Evolutionary conservation across 2,113 vertebrate genomes (phyloP).

Genomic region (Peromyscus polionotus): DNA sequence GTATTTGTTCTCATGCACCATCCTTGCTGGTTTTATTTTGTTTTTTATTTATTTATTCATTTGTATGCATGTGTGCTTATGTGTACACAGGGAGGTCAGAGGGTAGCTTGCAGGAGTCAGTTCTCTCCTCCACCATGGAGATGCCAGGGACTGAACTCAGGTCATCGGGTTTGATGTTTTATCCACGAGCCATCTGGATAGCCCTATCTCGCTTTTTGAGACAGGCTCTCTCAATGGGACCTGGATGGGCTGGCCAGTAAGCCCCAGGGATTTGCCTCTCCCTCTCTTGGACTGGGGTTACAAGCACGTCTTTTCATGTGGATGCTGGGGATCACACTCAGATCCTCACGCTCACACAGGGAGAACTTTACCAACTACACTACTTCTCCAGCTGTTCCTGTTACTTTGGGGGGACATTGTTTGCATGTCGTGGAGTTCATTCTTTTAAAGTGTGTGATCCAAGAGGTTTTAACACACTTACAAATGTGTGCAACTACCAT

Average conservation of each 20-base stretch:
- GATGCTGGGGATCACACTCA: not conserved
- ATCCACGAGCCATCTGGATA: not conserved
- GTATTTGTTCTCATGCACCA: no score
- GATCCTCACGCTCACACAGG: not conserved
- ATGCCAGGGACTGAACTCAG: not conserved
- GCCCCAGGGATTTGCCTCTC: not conserved
- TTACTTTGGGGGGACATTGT: no score
- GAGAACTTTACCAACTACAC: not conserved
- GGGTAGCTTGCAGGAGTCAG: not conserved
- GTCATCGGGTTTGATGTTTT: not conserved
- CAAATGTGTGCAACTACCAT: not conserved
- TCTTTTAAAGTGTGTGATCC: not conserved
- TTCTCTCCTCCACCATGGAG: not conserved
- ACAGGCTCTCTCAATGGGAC: not conserved
- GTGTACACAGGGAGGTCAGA: not conserved
- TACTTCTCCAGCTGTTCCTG: not conserved
- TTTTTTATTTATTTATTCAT: not conserved
- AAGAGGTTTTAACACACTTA: not conserved
- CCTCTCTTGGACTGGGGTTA: not conserved
- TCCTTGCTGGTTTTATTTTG: not conserved
- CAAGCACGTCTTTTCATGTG: not conserved
- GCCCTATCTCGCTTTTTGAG: not conserved
- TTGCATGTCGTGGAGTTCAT: no score
- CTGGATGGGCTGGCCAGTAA: not conserved
- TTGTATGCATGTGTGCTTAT: not conserved